Conservation (phyloP, 2,797 vertebrate species). For the Tangara arthus region DNA sequence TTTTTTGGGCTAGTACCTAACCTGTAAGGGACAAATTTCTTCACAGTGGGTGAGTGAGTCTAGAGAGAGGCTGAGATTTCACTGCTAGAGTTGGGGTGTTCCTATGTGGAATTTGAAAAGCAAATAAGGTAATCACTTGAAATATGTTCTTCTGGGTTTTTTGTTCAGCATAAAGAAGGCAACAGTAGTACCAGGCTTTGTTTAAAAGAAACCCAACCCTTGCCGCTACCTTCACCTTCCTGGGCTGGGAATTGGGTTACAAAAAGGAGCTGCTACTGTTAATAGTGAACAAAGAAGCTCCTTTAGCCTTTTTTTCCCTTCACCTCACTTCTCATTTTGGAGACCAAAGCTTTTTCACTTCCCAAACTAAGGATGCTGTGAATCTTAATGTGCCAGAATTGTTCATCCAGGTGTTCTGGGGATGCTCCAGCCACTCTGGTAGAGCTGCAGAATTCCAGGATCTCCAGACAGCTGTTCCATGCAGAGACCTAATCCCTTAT, state of each 20-base stretch:
- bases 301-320: background rate
- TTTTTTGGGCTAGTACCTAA: background rate
- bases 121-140: background rate
- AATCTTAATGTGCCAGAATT: background rate
- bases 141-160: background rate
- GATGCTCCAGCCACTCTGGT: background rate
- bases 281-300: background rate
- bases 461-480: background rate
- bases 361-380: background rate
- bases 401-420: background rate
- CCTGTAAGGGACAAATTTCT: background rate
- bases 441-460: background rate
- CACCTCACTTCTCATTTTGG: background rate
- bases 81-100: fast-evolving
- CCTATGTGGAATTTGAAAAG: background rate
- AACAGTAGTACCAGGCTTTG: background rate
- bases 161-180: background rate
- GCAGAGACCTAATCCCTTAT: background rate
- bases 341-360: background rate
- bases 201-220: background rate
- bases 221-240: background rate
- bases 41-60: background rate
- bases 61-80: background rate
- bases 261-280: background rate
- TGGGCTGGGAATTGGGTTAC: background rate